Evolutionary conservation across 2,797 vertebrate genomes (phyloP).

Genomic region (Florisuga fusca): DNA sequence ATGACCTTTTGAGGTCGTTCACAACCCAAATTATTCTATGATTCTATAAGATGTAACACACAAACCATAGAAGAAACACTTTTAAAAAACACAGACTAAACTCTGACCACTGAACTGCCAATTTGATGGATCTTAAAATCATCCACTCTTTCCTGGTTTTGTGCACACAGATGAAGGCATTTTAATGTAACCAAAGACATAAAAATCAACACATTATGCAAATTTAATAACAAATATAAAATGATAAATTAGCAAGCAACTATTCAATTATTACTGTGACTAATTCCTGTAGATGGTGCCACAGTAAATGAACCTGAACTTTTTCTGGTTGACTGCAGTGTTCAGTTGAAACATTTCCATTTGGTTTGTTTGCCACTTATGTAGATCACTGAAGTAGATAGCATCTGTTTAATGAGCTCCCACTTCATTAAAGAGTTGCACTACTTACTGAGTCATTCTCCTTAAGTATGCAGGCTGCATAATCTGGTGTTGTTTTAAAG

Average conservation of each 20-base stretch:
- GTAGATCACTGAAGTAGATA: slow-evolving; percentile 74
- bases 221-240: slow-evolving; percentile 78
- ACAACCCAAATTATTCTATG: no score
- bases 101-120: not conserved
- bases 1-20: no score
- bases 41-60: not conserved
- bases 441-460: slow-evolving; percentile 74
- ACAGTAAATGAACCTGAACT: slow-evolving; percentile 80
- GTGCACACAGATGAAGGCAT: slow-evolving; percentile 26
- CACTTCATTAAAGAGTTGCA: slow-evolving; percentile 77
- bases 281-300: slow-evolving; percentile 79
- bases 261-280: slow-evolving; percentile 80
- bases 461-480: slow-evolving; percentile 74
- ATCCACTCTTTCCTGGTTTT: slow-evolving; percentile 13
- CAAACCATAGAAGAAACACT: not conserved
- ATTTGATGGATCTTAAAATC: slow-evolving; percentile 16
- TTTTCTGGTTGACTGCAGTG: slow-evolving; percentile 79
- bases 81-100: not conserved
- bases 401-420: slow-evolving; percentile 83
- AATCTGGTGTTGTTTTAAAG: slow-evolving; percentile 80
- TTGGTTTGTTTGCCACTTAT: slow-evolving; percentile 75
- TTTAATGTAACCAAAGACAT: slow-evolving; percentile 58
- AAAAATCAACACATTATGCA: slow-evolving; percentile 68
- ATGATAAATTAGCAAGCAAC: slow-evolving; percentile 80
- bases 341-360: slow-evolving; percentile 78